Base-by-base conservation (phyloP, 2,888 invertebrate genomes). In the Portevinia maculata region DNA sequence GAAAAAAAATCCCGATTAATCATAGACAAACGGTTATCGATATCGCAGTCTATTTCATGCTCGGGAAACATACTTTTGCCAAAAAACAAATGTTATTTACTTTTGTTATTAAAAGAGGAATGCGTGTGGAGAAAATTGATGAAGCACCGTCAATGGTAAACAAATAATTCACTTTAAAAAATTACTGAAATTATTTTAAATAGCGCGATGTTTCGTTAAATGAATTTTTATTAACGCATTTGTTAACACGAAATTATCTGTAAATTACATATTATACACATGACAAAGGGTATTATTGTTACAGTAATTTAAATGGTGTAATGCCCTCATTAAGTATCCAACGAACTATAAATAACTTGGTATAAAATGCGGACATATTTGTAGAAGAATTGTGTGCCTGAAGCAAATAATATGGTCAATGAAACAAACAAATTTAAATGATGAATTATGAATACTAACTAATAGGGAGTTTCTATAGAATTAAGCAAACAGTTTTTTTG, bases 1-100 rank as follows among this genome's bases (percentile, higher is more conserved):
- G 86, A 89, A 48, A 11, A 87, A 86, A 84, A 78, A 70, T 86
- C 86, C 85, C 87, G 86, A 62, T 88, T 89, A 90, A 89, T 90
- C 90, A 87, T 89, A 90, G 88, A 44, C 87, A 84, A 85, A 85
- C 48, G 86, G 85, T 85, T 70, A 17, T 87, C 85, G 84, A 86
- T 88, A 86, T 86, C 86, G 73, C 87, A 85, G 87, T 84, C 86
- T 89, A 88, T 88, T 90, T 89, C 89, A 89, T 89, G 89, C 87
- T 65, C 85, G 88, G 87, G 86, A 86, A 79, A 89, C 84, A 90
- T n/a, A 71, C 62, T 78, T 86, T 79, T 39, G 5, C 19, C 8
- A 17, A 41, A 41, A 11, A 11, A 11, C 11, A n/a, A 1, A 17
- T 32, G 17, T 3, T 52, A 15, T 28, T 32, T 24, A 24, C 5